Conservation (phyloP, 2,888 invertebrate species). For the Deladenus siricidicola region DNA sequence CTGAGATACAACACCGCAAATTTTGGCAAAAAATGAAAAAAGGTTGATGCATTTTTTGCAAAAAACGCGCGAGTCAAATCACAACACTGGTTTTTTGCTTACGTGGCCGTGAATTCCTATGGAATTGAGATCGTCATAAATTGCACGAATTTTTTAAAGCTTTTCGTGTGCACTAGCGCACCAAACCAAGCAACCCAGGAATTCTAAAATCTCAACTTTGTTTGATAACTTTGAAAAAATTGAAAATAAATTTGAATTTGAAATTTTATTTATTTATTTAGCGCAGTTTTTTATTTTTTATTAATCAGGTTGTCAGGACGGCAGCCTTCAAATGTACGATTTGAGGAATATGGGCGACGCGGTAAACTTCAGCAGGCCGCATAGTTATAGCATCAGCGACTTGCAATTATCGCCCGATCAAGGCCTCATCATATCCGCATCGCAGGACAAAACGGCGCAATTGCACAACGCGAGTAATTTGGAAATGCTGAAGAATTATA, state of each 20-base stretch:
- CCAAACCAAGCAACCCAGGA: no score
- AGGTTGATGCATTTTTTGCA: no score
- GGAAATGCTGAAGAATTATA: conserved; percentile 82
- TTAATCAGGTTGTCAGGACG: conserved; percentile 26
- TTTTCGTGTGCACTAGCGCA: no score
- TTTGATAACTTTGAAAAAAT: not conserved
- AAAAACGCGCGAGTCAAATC: no score
- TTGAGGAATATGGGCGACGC: conserved; percentile 61
- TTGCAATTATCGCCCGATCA: conserved; percentile 73
- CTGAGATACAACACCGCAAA: no score
- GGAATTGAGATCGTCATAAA: no score
- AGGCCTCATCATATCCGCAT: conserved; percentile 79
- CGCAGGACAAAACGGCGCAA: conserved; percentile 90
- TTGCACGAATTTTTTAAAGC: no score
- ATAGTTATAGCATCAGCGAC: conserved; percentile 73
- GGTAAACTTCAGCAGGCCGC: conserved; percentile 58
- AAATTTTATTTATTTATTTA: conserved; percentile 2
- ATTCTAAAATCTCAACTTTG: not conserved
- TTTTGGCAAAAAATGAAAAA: no score
- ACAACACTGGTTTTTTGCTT: no score
- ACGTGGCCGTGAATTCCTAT: no score
- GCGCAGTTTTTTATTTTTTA: conserved; percentile 6
- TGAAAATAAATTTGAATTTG: not conserved
- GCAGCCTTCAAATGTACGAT: conserved; percentile 76
- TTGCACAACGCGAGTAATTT: conserved; percentile 72